Evolutionary conservation across 2,888 invertebrate genomes (phyloP).

Genomic region (Caenorhabditis japonica): DNA sequence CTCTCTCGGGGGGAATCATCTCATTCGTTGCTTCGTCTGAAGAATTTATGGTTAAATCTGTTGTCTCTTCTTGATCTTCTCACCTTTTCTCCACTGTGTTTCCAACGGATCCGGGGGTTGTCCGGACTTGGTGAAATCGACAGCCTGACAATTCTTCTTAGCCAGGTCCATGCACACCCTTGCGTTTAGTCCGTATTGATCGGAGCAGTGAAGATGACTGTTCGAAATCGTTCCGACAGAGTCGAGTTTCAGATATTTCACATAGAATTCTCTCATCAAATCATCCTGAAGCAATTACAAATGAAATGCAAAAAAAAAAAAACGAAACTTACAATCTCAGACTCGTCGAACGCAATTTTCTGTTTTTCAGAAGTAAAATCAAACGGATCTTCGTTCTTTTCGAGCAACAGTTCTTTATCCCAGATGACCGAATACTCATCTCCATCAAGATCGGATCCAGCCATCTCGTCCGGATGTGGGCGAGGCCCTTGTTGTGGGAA

Average conservation of each 20-base stretch:
- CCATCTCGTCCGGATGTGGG: slow-evolving; percentile 79
- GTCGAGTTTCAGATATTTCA: slow-evolving; percentile 77
- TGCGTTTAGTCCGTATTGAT: slow-evolving; percentile 73
- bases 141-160: slow-evolving; percentile 72
- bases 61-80: no score
- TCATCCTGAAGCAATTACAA: slow-evolving; percentile 39
- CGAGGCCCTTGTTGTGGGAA: slow-evolving; percentile 78
- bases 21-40: slow-evolving; percentile 43
- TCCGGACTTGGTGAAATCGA: slow-evolving; percentile 74
- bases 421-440: slow-evolving; percentile 79
- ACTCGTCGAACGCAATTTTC: slow-evolving; percentile 43
- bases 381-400: slow-evolving; percentile 73
- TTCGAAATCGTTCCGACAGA: slow-evolving; percentile 77
- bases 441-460: slow-evolving; percentile 79
- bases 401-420: slow-evolving; percentile 77
- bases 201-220: slow-evolving; percentile 77
- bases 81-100: slow-evolving; percentile 47
- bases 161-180: slow-evolving; percentile 71
- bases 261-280: slow-evolving; percentile 75
- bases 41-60: no score
- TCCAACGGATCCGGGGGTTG: slow-evolving; percentile 52
- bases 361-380: slow-evolving; percentile 64
- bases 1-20: slow-evolving; percentile 58
- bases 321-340: slow-evolving; percentile 35
- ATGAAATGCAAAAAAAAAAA: not conserved